phyloP scores from a whole-genome alignment of 2,797 vertebrate species.

The Parambassis ranga region DNA sequence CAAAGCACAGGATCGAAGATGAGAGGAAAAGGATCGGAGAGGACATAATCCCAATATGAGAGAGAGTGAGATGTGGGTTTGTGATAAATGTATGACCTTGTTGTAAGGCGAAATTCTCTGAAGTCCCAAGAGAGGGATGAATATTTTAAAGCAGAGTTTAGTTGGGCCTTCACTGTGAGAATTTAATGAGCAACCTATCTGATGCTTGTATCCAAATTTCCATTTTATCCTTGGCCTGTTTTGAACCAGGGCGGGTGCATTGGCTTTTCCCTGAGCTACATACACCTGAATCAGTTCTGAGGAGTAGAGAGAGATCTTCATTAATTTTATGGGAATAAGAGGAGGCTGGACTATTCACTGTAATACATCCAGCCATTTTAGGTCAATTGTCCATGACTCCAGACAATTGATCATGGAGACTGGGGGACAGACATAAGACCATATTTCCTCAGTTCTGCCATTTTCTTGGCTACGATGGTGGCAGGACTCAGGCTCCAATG shows the following conservation, averaged over 20 bases:
- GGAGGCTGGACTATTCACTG: neutral
- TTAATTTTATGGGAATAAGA: neutral
- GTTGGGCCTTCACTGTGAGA: neutral
- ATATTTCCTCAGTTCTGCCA: too few species aligned
- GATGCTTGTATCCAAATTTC: constrained; percentile 8
- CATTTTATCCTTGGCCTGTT: constrained; percentile 7
- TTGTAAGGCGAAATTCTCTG: constrained; percentile 22
- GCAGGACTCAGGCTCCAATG: too few species aligned
- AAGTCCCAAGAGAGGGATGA: constrained; percentile 6
- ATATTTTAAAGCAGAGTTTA: constrained; percentile 35
- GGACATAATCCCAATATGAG: constrained; percentile 21
- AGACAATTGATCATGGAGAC: too few species aligned
- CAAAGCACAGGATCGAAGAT: neutral
- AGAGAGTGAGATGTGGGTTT: constrained; percentile 17
- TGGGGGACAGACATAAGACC: too few species aligned
- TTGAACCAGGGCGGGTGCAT: neutral
- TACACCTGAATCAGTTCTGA: neutral
- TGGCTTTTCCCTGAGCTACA: neutral
- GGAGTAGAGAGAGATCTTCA: neutral
- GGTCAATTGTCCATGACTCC: too few species aligned
- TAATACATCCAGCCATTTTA: neutral
- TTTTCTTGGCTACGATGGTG: too few species aligned
- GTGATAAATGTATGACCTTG: constrained; percentile 47
- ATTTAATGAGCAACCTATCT: constrained; percentile 8
- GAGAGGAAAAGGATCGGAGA: neutral